These are phyloP conservation scores for Dromiciops gliroides DNA, from an alignment of 2,113 vertebrate species.

Conservation along the genomic window DNA sequence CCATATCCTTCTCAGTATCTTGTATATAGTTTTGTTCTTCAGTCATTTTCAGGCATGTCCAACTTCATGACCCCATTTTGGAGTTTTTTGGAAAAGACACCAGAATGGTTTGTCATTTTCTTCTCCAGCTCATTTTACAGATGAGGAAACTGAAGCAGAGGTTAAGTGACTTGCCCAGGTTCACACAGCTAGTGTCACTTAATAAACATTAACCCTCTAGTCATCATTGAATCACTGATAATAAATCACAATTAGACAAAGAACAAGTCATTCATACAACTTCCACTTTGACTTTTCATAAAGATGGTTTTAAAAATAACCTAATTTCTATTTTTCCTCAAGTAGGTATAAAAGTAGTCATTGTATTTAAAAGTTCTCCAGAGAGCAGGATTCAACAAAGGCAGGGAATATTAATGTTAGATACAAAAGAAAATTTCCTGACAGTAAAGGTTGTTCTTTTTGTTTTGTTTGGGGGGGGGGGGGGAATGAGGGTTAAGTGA, in stretches of 20 bases:
- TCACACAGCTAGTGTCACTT: neutral
- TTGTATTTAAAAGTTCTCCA: neutral
- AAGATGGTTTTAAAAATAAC: neutral
- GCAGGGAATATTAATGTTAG: neutral
- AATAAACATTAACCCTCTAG: neutral
- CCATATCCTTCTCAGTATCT: neutral
- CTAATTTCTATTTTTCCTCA: neutral
- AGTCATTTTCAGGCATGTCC: neutral
- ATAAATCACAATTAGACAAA: neutral
- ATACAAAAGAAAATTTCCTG: neutral
- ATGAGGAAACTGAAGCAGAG: neutral
- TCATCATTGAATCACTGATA: neutral
- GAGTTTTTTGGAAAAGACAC: neutral
- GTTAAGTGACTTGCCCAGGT: too few relatives aligned
- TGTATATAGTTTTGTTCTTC: neutral
- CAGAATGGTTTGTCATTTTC: neutral
- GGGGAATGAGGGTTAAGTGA: too few relatives aligned
- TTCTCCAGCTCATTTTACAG: neutral
- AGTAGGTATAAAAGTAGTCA: neutral
- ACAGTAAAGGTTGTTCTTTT: neutral
- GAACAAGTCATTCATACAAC: neutral
- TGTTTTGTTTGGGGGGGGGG: too few relatives aligned
- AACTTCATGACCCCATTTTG: neutral
- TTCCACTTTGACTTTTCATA: neutral
- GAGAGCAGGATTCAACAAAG: neutral